Conservation (phyloP, 2,113 vertebrate species). For the Aplodontia rufa region DNA sequence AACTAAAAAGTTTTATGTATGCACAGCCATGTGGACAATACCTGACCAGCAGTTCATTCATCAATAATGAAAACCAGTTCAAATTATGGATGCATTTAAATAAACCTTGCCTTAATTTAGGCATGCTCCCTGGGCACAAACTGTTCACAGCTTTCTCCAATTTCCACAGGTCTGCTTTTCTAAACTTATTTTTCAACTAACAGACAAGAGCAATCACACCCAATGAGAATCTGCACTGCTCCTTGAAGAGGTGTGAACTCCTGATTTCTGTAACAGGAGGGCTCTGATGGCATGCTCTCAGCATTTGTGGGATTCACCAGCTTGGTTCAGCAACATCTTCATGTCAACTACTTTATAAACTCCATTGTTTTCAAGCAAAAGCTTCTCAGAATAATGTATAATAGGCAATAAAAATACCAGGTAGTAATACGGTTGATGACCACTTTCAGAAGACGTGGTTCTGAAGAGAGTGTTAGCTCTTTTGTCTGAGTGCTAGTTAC, state of each 20-base stretch:
- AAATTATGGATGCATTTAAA: background rate
- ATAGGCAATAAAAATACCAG: background rate
- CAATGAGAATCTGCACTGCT: background rate
- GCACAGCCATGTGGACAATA: slow-evolving; percentile 27
- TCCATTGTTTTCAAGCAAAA: background rate
- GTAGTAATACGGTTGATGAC: background rate
- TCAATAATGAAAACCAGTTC: background rate
- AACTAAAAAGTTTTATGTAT: background rate
- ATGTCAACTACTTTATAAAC: background rate
- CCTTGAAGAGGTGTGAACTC: background rate
- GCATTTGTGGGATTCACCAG: background rate
- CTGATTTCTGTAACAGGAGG: background rate
- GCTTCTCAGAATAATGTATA: background rate
- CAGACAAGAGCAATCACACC: slow-evolving; percentile 3
- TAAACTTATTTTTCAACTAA: background rate
- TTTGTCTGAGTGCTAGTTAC: background rate
- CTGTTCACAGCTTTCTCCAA: slow-evolving; percentile 44
- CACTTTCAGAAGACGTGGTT: background rate
- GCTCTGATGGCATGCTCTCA: fast-evolving
- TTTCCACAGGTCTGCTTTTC: background rate
- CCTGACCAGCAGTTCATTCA: slow-evolving; percentile 79
- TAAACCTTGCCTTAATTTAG: background rate
- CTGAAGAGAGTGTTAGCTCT: background rate
- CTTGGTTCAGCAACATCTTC: background rate
- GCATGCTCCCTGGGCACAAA: background rate